These are phyloP conservation scores for Acrossocheilus wenchowensis DNA, from an alignment of 2,797 vertebrate species.

Conservation along the genomic window DNA sequence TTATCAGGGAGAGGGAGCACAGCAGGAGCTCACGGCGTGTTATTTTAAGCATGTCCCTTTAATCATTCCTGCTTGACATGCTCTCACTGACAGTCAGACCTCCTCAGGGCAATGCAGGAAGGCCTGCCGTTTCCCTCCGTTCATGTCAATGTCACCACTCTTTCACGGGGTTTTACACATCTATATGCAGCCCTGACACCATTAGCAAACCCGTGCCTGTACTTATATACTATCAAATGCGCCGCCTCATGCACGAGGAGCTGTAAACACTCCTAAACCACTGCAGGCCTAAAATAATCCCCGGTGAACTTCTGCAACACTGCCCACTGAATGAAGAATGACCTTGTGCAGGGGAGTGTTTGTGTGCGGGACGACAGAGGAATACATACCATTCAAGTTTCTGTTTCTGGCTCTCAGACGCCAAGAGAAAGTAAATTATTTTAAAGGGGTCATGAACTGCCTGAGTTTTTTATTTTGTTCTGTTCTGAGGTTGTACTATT, in stretches of 20 bases:
- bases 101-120: slow-evolving; percentile 75
- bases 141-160: slow-evolving; percentile 9
- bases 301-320: slow-evolving; percentile 59
- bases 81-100: slow-evolving; percentile 66
- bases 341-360: slow-evolving; percentile 61
- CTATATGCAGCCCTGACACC: slow-evolving; percentile 55
- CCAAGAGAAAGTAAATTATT: background rate
- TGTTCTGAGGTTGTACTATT: no score
- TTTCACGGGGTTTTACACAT: background rate
- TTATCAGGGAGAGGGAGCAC: slow-evolving; percentile 66
- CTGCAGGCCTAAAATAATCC: slow-evolving; percentile 71
- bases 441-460: background rate
- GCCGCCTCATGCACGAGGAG: background rate
- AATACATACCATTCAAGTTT: slow-evolving; percentile 2
- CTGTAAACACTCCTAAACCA: background rate
- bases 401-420: background rate
- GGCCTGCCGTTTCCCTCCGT: background rate
- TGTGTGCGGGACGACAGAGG: slow-evolving; percentile 26
- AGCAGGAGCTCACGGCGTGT: slow-evolving; percentile 59
- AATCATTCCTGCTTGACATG: slow-evolving; percentile 73
- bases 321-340: slow-evolving; percentile 63
- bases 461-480: background rate
- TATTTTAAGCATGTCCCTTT: slow-evolving; percentile 77
- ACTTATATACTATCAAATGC: background rate
- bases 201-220: background rate